Evolutionary conservation across 2,888 invertebrate genomes (phyloP).

Genomic region (Athalia cordata): DNA sequence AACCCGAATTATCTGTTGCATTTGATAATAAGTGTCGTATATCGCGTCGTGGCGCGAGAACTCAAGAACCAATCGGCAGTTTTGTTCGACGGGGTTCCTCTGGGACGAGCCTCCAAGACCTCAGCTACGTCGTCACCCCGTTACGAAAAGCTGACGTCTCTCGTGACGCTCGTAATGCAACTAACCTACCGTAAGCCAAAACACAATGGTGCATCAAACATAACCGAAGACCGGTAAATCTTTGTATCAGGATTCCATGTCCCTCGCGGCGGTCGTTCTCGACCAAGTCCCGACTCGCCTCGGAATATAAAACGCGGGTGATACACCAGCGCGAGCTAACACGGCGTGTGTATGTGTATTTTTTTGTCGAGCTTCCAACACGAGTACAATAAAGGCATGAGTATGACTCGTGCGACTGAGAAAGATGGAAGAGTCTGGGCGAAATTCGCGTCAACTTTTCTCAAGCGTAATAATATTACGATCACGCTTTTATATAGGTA

Average conservation of each 20-base stretch:
- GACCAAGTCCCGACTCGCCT: neutral
- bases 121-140: slow-evolving; percentile 31
- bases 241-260: slow-evolving; percentile 65
- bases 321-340: too few relatives aligned
- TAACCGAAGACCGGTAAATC: slow-evolving; percentile 72
- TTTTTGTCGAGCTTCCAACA: too few relatives aligned
- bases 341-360: too few relatives aligned
- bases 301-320: neutral
- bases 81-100: neutral
- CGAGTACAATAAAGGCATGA: too few relatives aligned
- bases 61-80: neutral
- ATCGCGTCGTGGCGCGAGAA: neutral
- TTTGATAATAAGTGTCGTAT: neutral
- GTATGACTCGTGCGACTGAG: too few relatives aligned
- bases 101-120: slow-evolving; percentile 37
- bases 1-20: neutral
- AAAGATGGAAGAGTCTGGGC: too few relatives aligned
- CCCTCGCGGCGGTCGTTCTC: slow-evolving; percentile 53
- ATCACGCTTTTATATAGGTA: too few relatives aligned
- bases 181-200: slow-evolving; percentile 72
- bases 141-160: slow-evolving; percentile 38
- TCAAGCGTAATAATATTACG: too few relatives aligned
- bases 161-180: slow-evolving; percentile 68
- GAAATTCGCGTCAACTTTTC: too few relatives aligned
- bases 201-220: slow-evolving; percentile 72